Conservation (phyloP, 2,113 vertebrate genomes). For the Bubalus kerabau region DNA sequence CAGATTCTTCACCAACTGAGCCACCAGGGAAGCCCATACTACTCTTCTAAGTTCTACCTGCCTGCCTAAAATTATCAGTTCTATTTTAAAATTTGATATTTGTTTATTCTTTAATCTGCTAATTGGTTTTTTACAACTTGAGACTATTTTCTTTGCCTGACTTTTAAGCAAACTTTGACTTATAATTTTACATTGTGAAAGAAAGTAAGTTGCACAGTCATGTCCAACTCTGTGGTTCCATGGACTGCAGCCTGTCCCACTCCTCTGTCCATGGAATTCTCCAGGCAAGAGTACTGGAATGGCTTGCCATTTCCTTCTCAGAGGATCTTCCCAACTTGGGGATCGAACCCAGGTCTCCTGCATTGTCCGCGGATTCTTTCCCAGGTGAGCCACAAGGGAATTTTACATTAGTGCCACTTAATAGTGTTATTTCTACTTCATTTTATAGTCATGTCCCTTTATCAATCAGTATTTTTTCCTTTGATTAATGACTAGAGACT, state of each 20-base stretch:
- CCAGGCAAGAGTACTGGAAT: neutral
- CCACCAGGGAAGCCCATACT: neutral
- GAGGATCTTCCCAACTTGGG: neutral
- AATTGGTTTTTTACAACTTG: conserved; percentile 3
- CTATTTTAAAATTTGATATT: neutral
- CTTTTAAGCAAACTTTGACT: neutral
- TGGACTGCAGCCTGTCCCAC: neutral
- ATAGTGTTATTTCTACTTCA: neutral
- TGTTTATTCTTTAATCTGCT: neutral
- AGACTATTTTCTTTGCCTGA: neutral
- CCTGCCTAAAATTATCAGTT: neutral
- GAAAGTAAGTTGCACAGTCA: neutral
- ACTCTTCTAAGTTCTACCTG: neutral
- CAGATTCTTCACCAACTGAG: neutral
- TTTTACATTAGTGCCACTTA: neutral
- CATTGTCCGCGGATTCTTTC: neutral
- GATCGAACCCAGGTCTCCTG: neutral
- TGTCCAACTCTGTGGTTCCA: neutral
- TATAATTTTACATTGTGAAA: neutral
- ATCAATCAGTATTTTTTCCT: neutral
- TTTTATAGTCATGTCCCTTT: neutral
- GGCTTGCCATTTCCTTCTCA: neutral
- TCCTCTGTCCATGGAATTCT: neutral
- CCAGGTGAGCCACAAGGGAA: neutral
- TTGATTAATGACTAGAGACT: neutral